Evolutionary conservation across 2,888 invertebrate genomes (phyloP).

Genomic region (Petrolisthes manimaculis): DNA sequence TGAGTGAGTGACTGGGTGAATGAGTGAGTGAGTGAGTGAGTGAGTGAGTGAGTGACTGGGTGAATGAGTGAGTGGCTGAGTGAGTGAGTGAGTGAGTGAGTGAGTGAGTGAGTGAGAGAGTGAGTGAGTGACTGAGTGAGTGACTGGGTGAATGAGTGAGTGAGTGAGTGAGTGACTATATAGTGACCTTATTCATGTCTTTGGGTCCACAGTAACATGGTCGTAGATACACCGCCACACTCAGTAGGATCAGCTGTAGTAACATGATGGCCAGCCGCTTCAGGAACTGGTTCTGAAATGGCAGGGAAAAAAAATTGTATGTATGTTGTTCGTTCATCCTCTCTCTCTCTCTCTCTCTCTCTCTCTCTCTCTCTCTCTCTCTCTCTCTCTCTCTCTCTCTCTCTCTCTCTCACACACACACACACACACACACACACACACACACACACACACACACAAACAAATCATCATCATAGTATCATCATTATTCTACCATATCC

Average conservation of each 20-base stretch:
- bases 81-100: background rate
- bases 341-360: too few species aligned
- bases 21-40: too few species aligned
- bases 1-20: too few species aligned
- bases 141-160: too few species aligned
- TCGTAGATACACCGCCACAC: slow-evolving; percentile 91
- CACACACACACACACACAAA: too few species aligned
- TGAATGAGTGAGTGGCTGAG: too few species aligned
- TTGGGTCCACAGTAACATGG: slow-evolving; percentile 71
- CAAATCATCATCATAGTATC: background rate
- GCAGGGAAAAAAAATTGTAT: background rate
- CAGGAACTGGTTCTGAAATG: slow-evolving; percentile 86
- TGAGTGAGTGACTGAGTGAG: background rate
- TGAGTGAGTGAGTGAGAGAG: slow-evolving; percentile 7
- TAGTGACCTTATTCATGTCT: slow-evolving; percentile 43
- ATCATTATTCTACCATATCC: background rate
- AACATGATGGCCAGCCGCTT: slow-evolving; percentile 89
- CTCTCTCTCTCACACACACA: background rate
- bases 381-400: background rate
- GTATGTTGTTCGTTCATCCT: too few species aligned
- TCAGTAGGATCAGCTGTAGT: slow-evolving; percentile 88
- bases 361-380: background rate
- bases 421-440: too few species aligned
- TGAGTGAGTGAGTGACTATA: background rate
- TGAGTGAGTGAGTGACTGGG: too few species aligned